Percentiles rank a stretch among this genome's conserved stretches.
Conservation (phyloP, 2,113 vertebrate species). For the Sterna hirundo region DNA sequence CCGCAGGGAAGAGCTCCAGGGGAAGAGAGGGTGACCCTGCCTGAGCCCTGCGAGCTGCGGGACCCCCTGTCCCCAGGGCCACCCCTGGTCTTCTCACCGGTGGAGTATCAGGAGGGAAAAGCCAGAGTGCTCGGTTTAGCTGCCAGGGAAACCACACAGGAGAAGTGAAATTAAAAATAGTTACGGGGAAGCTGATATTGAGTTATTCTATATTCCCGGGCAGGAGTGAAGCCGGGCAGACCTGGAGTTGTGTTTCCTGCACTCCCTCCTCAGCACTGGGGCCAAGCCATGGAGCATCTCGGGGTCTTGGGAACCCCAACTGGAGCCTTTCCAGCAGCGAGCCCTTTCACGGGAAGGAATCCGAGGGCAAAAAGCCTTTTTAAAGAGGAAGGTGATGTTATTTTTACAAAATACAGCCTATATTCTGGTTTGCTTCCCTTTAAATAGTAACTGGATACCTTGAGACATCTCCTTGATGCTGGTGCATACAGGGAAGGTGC, state of each 20-base stretch:
- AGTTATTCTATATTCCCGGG: neutral
- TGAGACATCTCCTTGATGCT: accelerated
- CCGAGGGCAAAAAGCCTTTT: neutral
- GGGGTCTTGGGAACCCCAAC: accelerated
- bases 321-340: neutral
- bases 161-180: neutral
- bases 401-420: neutral
- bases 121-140: neutral
- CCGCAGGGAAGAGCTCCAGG: neutral
- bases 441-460: no score
- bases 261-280: neutral
- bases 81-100: neutral
- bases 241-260: neutral
- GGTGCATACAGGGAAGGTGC: neutral
- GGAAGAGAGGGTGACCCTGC: neutral
- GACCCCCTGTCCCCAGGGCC: neutral
- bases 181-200: neutral
- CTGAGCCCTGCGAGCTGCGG: neutral
- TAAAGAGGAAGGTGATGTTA: neutral
- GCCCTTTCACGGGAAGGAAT: neutral
- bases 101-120: neutral
- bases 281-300: neutral
- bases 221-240: neutral
- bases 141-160: constrained; percentile 24
- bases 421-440: neutral